Conservation (phyloP, 2,113 vertebrate genomes). For the Recurvirostra avosetta region DNA sequence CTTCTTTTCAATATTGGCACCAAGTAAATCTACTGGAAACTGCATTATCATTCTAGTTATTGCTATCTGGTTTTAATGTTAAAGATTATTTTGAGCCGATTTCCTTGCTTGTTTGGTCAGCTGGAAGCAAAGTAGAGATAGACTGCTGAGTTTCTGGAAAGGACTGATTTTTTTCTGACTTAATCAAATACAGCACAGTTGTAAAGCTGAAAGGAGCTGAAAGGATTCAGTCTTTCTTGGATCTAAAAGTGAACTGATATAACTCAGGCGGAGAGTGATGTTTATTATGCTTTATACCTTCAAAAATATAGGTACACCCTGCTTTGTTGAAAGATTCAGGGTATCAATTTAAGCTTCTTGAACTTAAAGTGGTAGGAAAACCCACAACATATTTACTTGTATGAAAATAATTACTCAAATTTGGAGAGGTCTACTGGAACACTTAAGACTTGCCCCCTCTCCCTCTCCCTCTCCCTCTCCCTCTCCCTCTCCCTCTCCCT, state of each 20-base stretch:
- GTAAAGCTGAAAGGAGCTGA: neutral
- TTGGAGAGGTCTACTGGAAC: neutral
- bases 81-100: conserved; percentile 2
- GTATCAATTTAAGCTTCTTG: neutral
- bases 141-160: neutral
- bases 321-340: neutral
- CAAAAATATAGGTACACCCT: neutral
- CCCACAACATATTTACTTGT: neutral
- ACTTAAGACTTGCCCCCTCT: neutral
- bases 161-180: neutral
- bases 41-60: neutral
- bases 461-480: no score
- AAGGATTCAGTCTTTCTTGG: neutral
- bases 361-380: neutral
- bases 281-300: neutral
- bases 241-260: neutral
- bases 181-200: neutral
- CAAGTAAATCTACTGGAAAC: neutral
- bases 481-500: no score
- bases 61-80: neutral
- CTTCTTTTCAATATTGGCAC: neutral
- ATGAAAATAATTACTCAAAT: neutral
- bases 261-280: neutral
- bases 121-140: conserved; percentile 1
- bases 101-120: conserved; percentile 13